Evolutionary conservation across 2,113 vertebrate genomes (phyloP).

Genomic region (Hemiprocne comata): DNA sequence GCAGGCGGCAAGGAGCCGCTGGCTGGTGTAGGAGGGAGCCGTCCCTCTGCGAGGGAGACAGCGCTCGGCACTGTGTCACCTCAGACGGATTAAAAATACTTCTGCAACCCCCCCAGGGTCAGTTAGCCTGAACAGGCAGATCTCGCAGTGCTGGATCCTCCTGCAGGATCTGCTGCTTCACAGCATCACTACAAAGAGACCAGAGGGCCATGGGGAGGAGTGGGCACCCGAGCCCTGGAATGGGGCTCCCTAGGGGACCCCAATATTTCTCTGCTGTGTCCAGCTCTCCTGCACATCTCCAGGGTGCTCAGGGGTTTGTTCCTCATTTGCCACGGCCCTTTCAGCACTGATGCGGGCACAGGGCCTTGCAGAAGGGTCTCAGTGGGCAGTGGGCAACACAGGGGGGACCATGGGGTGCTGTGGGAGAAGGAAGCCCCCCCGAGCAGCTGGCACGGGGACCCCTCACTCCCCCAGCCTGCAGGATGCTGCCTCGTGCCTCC

Average conservation of each 20-base stretch:
- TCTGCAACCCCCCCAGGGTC: neutral
- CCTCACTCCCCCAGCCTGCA: neutral
- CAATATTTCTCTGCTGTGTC: neutral
- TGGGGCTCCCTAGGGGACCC: neutral
- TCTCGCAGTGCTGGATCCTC: neutral
- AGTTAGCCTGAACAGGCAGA: neutral
- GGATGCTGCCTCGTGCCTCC: neutral
- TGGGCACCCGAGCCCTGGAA: neutral
- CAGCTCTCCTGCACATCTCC: neutral
- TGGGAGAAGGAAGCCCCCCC: neutral
- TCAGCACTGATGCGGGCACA: neutral
- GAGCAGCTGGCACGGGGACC: rapidly evolving
- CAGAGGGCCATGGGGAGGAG: neutral
- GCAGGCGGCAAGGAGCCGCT: neutral
- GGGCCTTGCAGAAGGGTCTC: neutral
- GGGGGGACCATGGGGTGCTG: neutral
- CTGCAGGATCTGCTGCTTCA: neutral
- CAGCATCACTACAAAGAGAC: neutral
- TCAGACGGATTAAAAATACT: slow-evolving; percentile 10
- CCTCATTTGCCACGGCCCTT: neutral
- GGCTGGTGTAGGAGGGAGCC: neutral
- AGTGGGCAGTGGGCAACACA: neutral
- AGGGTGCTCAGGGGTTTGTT: neutral
- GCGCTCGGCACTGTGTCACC: neutral
- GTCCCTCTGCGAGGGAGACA: neutral